Conservation (phyloP, 2,113 vertebrate genomes). For the Tragulus kanchil region DNA sequence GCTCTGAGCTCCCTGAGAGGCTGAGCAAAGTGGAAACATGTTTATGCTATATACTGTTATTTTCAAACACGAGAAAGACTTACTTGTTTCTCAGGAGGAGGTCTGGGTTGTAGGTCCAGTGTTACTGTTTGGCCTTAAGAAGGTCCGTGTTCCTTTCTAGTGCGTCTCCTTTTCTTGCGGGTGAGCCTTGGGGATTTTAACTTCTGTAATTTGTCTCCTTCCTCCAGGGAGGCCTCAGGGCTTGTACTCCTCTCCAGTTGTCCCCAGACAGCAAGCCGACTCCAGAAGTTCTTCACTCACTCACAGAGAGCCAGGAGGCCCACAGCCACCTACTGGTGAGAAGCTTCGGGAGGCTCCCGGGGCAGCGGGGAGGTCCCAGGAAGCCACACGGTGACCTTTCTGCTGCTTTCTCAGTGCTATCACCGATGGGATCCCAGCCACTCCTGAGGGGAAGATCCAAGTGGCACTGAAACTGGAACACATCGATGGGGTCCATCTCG, state of each 20-base stretch:
- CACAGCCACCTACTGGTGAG: constrained; percentile 85
- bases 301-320: constrained; percentile 72
- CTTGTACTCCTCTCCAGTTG: constrained; percentile 89
- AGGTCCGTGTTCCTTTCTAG: not conserved
- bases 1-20: not conserved
- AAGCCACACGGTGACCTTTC: not conserved
- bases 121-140: not conserved
- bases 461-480: constrained; percentile 79
- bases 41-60: not conserved
- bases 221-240: constrained; percentile 87
- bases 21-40: not conserved
- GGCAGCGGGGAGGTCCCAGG: not conserved
- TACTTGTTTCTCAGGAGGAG: not conserved
- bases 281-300: constrained; percentile 84
- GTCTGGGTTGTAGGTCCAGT: not conserved
- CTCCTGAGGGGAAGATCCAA: constrained; percentile 82
- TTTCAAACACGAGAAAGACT: not conserved
- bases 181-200: not conserved
- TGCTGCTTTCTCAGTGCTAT: constrained; percentile 79
- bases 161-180: not conserved
- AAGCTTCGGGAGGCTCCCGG: not conserved
- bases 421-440: constrained; percentile 78
- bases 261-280: constrained; percentile 72
- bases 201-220: not conserved
- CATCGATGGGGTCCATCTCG: constrained; percentile 65